Percentiles rank a stretch among this genome's conserved stretches.
These are phyloP conservation scores for Xenopus tropicalis DNA, from an alignment of 2,113 vertebrate genomes.

Conservation along the genomic window UCB_Xtro_10.0 CM004446.2:55648501-55649000, in stretches of 20 bases:
- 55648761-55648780: conserved; percentile 58
- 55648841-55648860: conserved; percentile 50
- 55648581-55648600: conserved; percentile 60
- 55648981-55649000: too few relatives aligned
- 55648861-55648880: conserved; percentile 49
- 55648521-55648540: conserved; percentile 30
- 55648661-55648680: conserved; percentile 67
- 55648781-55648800: conserved; percentile 66
- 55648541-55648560: conserved; percentile 50
- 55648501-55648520: conserved; percentile 30
- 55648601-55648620: conserved; percentile 66
- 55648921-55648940: conserved; percentile 36
- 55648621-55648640: conserved; percentile 65
- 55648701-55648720: conserved; percentile 68
- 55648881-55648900: conserved; percentile 49
- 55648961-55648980: too few relatives aligned
- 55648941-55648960: neutral
- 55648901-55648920: conserved; percentile 33
- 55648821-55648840: conserved; percentile 61
- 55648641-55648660: conserved; percentile 59
- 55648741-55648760: conserved; percentile 67
- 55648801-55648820: conserved; percentile 60
- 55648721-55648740: conserved; percentile 67
- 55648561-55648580: conserved; percentile 55
- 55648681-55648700: conserved; percentile 60